Base-by-base conservation (phyloP, 2,888 invertebrate species). In the Heliconius charithonia region DNA sequence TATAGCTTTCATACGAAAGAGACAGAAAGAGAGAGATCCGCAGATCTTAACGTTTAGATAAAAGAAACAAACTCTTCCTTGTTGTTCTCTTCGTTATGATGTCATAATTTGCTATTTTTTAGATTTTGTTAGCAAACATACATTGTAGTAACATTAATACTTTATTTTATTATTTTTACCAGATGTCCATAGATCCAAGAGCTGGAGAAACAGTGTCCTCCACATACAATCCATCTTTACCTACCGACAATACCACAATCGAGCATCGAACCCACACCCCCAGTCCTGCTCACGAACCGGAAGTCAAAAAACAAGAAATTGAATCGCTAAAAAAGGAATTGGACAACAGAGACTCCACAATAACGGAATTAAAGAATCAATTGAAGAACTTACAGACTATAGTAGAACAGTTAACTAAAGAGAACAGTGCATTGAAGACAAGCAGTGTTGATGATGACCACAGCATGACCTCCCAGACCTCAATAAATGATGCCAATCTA, bases 321-420 rank as follows among this genome's bases (percentile, higher is more conserved):
- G 91, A 93, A 79, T 88, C 88, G 0, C 86, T 95, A 12, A 90
- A 89, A 75, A 90, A 96, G 83, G 96, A 97, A 88, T 90, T 97
- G 66, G 95, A 95, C 88, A 95, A 94, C 83, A 96, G 96, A 80
- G 96, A 96, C 86, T 96, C 95, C 63, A 97, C 96, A 4, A 97
- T 97, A 85, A 96, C 95, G 32, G 96, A 96, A 85, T 89, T 97
- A 0, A 96, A 96, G 82, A 95, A 95, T 45, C 96, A 97, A 86
- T 90, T 97, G 32, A 94, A 93, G 78, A 95, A 95, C 83, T 89
- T 97, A 41, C 96, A 96, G 84, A 95, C 96, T 6, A 96, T 96
- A 71, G 96, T 98, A 29, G 97, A 98, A 86, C 96, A 96, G 84
- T 90, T 98, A 69, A 97, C 97, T 27, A 96, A 96, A 80, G 98